Evolutionary conservation across 2,888 invertebrate species (phyloP).

Genomic region (Steinernema carpocapsae): DNA sequence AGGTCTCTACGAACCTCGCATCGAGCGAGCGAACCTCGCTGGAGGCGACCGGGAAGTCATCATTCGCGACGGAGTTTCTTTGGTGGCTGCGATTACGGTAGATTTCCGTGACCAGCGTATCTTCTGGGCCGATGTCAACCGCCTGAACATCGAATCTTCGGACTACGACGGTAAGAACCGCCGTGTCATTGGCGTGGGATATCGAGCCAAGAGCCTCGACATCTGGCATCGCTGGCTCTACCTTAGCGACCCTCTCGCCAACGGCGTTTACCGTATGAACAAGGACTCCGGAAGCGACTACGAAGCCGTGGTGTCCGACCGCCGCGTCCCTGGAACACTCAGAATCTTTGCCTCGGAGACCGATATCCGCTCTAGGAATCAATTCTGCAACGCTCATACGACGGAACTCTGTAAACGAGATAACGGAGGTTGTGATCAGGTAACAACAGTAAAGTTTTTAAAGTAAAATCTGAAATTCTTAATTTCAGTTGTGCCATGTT

Average conservation of each 20-base stretch:
- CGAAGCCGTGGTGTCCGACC: conserved; percentile 87
- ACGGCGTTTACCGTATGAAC: conserved; percentile 91
- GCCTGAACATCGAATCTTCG: conserved; percentile 89
- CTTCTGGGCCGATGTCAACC: conserved; percentile 91
- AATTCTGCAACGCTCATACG: conserved; percentile 59
- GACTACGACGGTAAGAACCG: conserved; percentile 85
- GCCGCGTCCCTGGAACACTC: conserved; percentile 74
- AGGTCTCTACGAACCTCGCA: conserved; percentile 73
- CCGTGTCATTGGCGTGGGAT: conserved; percentile 58
- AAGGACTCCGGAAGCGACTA: conserved; percentile 90
- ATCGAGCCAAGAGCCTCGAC: conserved; percentile 66
- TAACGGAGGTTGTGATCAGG: conserved; percentile 84
- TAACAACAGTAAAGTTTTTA: conserved; percentile 37
- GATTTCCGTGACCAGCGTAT: conserved; percentile 84
- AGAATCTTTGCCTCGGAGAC: conserved; percentile 65
- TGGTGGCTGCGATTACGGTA: conserved; percentile 92
- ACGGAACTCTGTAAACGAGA: conserved; percentile 84
- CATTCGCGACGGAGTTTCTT: conserved; percentile 86
- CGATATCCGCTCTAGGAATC: conserved; percentile 60
- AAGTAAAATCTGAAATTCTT: background rate
- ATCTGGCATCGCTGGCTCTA: conserved; percentile 68
- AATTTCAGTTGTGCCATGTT: conserved; percentile 51
- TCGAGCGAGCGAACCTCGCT: conserved; percentile 93
- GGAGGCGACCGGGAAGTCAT: conserved; percentile 80
- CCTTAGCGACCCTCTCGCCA: conserved; percentile 67